These are phyloP conservation scores for Adoxophyes honmai DNA, from an alignment of 1,140 invertebrate species.

Conservation along the genomic window DNA sequence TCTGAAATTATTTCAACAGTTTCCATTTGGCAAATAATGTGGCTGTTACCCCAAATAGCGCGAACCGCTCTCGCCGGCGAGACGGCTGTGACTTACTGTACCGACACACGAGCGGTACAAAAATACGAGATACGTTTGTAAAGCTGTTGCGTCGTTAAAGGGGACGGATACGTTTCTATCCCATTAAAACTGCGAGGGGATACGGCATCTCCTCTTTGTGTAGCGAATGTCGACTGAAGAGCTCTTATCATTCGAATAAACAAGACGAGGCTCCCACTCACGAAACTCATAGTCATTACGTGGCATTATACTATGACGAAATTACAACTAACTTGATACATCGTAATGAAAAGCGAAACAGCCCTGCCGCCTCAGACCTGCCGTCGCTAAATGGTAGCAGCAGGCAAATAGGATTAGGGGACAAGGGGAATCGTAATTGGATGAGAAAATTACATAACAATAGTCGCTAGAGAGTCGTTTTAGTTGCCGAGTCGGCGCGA, in stretches of 20 bases:
- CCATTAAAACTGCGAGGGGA: constrained; percentile 4
- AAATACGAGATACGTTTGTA: constrained; percentile 1
- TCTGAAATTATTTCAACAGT: too few species aligned
- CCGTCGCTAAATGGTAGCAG: constrained; percentile 7
- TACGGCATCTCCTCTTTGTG: neutral
- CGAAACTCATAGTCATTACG: neutral
- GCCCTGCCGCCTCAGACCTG: neutral
- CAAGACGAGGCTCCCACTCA: neutral
- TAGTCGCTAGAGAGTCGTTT: constrained; percentile 10
- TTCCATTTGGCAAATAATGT: neutral
- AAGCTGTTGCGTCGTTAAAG: constrained; percentile 7
- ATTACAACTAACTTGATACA: constrained; percentile 2
- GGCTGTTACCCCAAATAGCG: constrained; percentile 3
- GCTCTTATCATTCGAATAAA: constrained; percentile 6
- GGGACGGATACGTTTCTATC: constrained; percentile 6
- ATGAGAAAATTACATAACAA: constrained; percentile 24
- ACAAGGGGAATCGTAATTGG: constrained; percentile 28
- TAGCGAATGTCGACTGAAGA: neutral
- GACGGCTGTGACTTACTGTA: neutral
- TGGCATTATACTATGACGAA: constrained; percentile 4
- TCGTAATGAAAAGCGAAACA: constrained; percentile 8
- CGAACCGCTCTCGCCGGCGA: neutral
- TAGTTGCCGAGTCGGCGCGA: neutral
- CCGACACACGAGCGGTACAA: neutral
- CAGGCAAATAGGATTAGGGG: constrained; percentile 18